Evolutionary conservation across 2,797 vertebrate species (phyloP).

Genomic region (Chiroxiphia lanceolata): DNA sequence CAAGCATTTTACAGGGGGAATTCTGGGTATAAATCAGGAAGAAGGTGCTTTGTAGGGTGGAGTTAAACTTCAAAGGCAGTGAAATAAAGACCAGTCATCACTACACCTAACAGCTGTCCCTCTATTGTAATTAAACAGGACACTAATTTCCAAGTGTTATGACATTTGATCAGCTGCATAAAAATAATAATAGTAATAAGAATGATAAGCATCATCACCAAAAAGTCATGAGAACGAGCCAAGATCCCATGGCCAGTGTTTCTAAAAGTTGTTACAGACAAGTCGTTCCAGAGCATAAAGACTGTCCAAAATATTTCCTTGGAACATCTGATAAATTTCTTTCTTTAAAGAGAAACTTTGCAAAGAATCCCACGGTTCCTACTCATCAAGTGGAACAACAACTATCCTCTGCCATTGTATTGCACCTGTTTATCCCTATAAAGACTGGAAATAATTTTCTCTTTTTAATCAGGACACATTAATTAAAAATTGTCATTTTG

Average conservation of each 20-base stretch:
- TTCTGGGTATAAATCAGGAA: conserved; percentile 21
- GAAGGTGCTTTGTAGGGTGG: conserved; percentile 50
- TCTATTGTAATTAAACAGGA: conserved; percentile 56
- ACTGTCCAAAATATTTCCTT: neutral
- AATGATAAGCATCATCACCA: conserved; percentile 28
- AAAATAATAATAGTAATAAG: conserved; percentile 43
- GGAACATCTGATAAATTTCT: neutral
- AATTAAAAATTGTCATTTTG: neutral
- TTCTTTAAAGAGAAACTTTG: neutral
- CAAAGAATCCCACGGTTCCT: neutral
- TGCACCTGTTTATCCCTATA: neutral
- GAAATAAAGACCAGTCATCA: conserved; percentile 48
- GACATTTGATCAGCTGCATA: conserved; percentile 53
- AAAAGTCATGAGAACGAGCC: neutral
- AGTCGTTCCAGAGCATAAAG: neutral
- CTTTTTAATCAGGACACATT: neutral
- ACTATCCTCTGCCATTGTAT: neutral
- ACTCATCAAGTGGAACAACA: neutral
- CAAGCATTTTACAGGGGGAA: conserved; percentile 15
- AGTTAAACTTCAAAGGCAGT: conserved; percentile 45
- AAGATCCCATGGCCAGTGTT: neutral
- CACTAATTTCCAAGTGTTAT: conserved; percentile 57
- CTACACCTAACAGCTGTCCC: conserved; percentile 17
- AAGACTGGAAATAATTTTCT: neutral
- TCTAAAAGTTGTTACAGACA: neutral